Evolutionary conservation across 2,113 vertebrate genomes (phyloP).

Genomic region (Alosa alosa): DNA sequence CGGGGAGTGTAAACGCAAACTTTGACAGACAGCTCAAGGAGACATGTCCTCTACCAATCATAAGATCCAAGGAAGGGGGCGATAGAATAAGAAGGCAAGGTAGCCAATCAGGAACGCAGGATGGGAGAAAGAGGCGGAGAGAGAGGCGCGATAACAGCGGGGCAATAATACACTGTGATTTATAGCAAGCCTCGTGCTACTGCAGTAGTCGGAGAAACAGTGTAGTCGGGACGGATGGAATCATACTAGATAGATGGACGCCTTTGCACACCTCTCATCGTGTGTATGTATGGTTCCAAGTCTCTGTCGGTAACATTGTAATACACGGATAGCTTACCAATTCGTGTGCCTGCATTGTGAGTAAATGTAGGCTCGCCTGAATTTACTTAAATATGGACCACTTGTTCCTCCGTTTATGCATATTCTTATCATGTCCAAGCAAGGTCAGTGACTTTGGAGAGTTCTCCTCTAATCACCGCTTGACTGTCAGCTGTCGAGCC

Average conservation of each 20-base stretch:
- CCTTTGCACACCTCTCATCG: not conserved
- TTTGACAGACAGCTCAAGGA: slow-evolving; percentile 71
- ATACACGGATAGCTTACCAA: not conserved
- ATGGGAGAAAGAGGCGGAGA: slow-evolving; percentile 49
- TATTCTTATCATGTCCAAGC: slow-evolving; percentile 15
- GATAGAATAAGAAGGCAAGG: slow-evolving; percentile 39
- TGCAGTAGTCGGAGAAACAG: slow-evolving; percentile 69
- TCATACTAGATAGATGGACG: not conserved
- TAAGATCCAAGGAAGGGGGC: slow-evolving; percentile 52
- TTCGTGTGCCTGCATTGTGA: not conserved
- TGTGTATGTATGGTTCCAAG: slow-evolving; percentile 2
- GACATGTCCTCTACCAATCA: slow-evolving; percentile 62
- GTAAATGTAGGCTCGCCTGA: not conserved
- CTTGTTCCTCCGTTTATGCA: not conserved
- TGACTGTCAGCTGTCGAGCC: slow-evolving; percentile 30
- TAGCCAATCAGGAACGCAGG: slow-evolving; percentile 57
- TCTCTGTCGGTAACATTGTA: not conserved
- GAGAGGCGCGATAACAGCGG: slow-evolving; percentile 49
- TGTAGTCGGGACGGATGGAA: slow-evolving; percentile 49
- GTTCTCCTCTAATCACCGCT: slow-evolving; percentile 22
- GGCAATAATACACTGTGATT: slow-evolving; percentile 72
- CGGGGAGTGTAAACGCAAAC: slow-evolving; percentile 57
- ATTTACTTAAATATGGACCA: not conserved
- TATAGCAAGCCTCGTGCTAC: slow-evolving; percentile 67
- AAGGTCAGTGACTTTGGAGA: slow-evolving; percentile 34